Percentiles rank a stretch among this genome's conserved stretches.
These are phyloP conservation scores for Anorthoa munda DNA, from an alignment of 2,888 invertebrate species.

Conservation along the genomic window DNA sequence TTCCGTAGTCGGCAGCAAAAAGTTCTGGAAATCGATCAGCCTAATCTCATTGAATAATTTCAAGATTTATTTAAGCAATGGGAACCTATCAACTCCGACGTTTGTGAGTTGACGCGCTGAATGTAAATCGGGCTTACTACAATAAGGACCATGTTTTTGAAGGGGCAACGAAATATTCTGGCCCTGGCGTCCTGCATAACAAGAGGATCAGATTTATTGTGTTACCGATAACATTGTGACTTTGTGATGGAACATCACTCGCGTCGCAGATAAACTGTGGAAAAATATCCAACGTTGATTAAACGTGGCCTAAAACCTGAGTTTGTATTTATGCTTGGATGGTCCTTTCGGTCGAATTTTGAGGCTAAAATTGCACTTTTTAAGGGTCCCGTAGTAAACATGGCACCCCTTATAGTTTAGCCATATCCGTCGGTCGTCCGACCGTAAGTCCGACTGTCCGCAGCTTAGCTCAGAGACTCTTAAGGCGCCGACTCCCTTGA, in stretches of 20 bases:
- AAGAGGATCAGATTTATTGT: slow-evolving; percentile 46
- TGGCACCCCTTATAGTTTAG: too few relatives aligned
- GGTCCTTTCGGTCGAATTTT: neutral
- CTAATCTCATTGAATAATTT: slow-evolving; percentile 78
- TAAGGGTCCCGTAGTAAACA: neutral
- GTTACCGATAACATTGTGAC: slow-evolving; percentile 40
- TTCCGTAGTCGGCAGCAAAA: slow-evolving; percentile 29
- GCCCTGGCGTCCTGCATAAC: slow-evolving; percentile 36
- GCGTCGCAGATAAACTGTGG: neutral
- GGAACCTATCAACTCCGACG: slow-evolving; percentile 56
- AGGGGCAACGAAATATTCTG: slow-evolving; percentile 30
- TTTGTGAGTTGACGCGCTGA: slow-evolving; percentile 68
- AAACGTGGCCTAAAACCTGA: neutral
- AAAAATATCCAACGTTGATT: neutral
- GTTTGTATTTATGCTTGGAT: neutral
- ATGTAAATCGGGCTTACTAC: slow-evolving; percentile 70
- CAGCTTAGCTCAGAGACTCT: too few relatives aligned
- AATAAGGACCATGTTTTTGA: slow-evolving; percentile 47
- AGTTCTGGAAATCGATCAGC: slow-evolving; percentile 68
- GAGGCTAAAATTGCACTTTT: neutral
- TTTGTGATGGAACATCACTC: slow-evolving; percentile 28
- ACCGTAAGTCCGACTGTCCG: too few relatives aligned
- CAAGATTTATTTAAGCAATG: slow-evolving; percentile 72
- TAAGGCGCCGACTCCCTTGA: too few relatives aligned
- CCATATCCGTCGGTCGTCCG: too few relatives aligned